Percentiles rank a stretch among this genome's conserved stretches.
phyloP scores from a whole-genome alignment of 2,113 vertebrate genomes.

The Labeo rohita region DNA sequence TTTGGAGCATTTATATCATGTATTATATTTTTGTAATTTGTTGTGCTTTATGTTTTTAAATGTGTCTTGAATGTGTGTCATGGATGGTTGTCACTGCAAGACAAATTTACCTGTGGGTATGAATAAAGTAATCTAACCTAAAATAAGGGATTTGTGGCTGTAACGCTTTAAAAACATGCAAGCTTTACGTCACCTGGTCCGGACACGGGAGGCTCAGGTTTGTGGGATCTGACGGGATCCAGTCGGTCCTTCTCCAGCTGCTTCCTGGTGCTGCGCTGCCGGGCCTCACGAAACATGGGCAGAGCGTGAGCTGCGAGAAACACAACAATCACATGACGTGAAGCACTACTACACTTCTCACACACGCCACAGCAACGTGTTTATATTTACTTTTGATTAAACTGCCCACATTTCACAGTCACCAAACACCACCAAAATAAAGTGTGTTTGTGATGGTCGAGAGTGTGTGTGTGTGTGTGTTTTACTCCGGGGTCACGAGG shows the following conservation, averaged over 20 bases:
- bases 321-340: neutral
- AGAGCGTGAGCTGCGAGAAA: conserved; percentile 85
- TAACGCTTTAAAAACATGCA: neutral
- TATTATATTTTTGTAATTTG: no score
- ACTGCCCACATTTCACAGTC: conserved; percentile 62
- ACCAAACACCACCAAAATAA: conserved; percentile 71
- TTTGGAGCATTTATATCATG: no score
- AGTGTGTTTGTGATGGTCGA: conserved; percentile 13
- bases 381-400: conserved; percentile 46
- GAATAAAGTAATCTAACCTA: no score
- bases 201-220: conserved; percentile 94
- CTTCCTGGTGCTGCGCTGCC: conserved; percentile 93
- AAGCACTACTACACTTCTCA: conserved; percentile 44
- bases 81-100: no score
- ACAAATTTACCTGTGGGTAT: no score
- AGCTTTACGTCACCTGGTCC: conserved; percentile 85
- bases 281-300: conserved; percentile 98
- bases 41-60: no score
- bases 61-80: no score
- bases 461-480: conserved; percentile 56
- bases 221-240: conserved; percentile 94
- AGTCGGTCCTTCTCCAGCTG: conserved; percentile 96
- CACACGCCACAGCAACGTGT: neutral
- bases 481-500: conserved; percentile 67
- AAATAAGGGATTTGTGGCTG: neutral